Conservation (phyloP, 2,888 invertebrate genomes). For the Lysandra bellargus region DNA sequence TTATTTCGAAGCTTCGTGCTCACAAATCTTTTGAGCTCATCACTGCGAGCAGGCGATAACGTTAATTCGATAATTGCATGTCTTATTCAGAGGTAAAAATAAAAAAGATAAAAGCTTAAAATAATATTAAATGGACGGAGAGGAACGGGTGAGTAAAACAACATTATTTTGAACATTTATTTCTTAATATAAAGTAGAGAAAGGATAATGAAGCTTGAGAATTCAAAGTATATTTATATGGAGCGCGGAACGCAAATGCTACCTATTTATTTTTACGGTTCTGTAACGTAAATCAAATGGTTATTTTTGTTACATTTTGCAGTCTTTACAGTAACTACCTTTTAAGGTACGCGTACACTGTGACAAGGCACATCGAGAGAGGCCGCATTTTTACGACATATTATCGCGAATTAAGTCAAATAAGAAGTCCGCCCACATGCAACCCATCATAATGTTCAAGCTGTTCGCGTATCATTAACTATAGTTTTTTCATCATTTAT, state of each 20-base stretch:
- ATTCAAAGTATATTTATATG: not conserved
- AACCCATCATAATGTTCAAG: too few relatives aligned
- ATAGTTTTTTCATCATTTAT: not conserved
- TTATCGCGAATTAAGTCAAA: too few relatives aligned
- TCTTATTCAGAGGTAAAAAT: not conserved
- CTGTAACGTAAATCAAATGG: not conserved
- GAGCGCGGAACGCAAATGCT: not conserved
- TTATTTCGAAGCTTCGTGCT: not conserved
- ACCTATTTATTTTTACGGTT: not conserved
- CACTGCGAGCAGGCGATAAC: not conserved
- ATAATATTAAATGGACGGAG: not conserved
- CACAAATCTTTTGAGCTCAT: not conserved
- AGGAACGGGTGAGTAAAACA: not conserved
- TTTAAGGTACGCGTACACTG: not conserved
- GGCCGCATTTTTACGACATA: too few relatives aligned
- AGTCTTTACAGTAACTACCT: not conserved
- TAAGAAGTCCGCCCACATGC: too few relatives aligned
- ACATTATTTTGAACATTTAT: not conserved
- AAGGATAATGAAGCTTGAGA: not conserved
- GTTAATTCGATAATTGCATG: constrained; percentile 6
- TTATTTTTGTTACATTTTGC: too few relatives aligned
- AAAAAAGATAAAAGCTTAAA: not conserved
- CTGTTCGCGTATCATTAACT: not conserved
- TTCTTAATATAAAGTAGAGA: not conserved
- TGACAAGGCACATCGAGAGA: too few relatives aligned